Evolutionary conservation across 2,113 vertebrate species (phyloP).

Genomic region (Oophaga pumilio): DNA sequence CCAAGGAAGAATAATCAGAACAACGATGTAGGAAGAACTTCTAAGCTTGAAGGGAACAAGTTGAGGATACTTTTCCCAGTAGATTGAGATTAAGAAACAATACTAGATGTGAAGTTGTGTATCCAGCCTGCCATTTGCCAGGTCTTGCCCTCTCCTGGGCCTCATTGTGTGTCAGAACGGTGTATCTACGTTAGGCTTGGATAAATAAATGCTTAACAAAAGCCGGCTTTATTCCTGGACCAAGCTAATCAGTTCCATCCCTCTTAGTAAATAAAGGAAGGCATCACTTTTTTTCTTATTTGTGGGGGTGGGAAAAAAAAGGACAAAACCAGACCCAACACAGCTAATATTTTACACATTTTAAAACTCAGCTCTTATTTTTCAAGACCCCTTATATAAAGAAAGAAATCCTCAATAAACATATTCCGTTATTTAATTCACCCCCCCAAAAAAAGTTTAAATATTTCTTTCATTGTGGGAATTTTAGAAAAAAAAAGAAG

Average conservation of each 20-base stretch:
- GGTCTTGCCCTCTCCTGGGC: conserved; percentile 1
- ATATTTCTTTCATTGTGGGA: not conserved
- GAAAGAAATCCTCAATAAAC: not conserved
- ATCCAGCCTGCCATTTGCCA: conserved; percentile 16
- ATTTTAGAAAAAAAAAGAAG: not conserved
- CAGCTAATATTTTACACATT: conserved; percentile 6
- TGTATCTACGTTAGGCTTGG: conserved; percentile 35
- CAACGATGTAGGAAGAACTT: not conserved
- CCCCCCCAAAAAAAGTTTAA: not conserved
- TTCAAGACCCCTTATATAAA: not conserved
- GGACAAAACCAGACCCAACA: conserved; percentile 16
- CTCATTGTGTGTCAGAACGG: conserved; percentile 18
- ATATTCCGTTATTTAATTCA: conserved; percentile 11
- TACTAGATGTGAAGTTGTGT: conserved; percentile 9
- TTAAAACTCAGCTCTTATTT: not conserved
- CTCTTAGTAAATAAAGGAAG: conserved; percentile 58
- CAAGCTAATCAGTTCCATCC: conserved; percentile 48
- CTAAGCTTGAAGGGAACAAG: not conserved
- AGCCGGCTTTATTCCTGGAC: conserved; percentile 39
- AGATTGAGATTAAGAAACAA: not conserved
- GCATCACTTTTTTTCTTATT: conserved; percentile 3
- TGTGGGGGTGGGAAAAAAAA: not conserved
- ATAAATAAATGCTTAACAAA: conserved; percentile 59
- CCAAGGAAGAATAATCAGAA: not conserved
- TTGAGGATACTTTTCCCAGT: not conserved